phyloP scores from a whole-genome alignment of 2,797 vertebrate species.

The Tangara arthus region DNA sequence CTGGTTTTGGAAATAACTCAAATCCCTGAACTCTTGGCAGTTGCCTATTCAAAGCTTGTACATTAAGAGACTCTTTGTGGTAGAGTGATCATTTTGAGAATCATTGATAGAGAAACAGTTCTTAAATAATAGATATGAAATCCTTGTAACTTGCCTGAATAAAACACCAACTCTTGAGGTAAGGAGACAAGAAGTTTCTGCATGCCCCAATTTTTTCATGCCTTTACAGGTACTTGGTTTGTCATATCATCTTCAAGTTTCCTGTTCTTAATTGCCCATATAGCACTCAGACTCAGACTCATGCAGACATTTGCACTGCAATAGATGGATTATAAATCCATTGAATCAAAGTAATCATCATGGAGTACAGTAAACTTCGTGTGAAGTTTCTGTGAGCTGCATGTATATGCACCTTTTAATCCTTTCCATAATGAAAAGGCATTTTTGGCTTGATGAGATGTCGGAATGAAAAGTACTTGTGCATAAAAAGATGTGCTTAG shows the following conservation, averaged over 20 bases:
- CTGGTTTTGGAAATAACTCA: neutral
- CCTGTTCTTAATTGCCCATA: neutral
- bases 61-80: neutral
- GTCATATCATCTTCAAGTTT: conserved; percentile 11
- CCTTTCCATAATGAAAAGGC: conserved; percentile 7
- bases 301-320: neutral
- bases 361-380: neutral
- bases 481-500: conserved; percentile 14
- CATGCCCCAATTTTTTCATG: neutral
- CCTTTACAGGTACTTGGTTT: neutral
- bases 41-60: neutral
- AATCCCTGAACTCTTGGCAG: neutral
- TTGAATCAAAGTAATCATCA: conserved; percentile 7
- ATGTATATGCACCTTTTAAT: conserved; percentile 41
- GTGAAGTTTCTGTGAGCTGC: conserved; percentile 6
- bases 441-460: conserved; percentile 30
- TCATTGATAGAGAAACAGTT: neutral
- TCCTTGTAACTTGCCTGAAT: neutral
- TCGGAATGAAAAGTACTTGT: neutral
- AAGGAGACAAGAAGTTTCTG: neutral
- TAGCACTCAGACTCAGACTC: neutral
- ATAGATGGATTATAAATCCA: conserved; percentile 23
- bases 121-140: neutral
- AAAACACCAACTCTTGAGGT: neutral
- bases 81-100: neutral